Evolutionary conservation across 2,797 vertebrate genomes (phyloP).

Genomic region (Myotis pilosus): DNA sequence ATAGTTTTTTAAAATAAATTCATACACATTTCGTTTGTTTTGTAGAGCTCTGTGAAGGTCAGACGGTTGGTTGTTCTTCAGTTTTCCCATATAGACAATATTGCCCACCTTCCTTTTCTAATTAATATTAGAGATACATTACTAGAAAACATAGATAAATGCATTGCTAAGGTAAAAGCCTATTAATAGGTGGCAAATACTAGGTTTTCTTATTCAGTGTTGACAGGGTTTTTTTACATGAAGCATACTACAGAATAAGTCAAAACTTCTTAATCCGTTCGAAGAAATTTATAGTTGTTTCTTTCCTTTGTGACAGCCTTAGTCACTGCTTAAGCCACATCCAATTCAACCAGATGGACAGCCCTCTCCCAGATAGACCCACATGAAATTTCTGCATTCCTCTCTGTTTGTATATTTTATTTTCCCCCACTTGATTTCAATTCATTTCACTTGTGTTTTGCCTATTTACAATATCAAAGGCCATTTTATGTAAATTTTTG

Average conservation of each 20-base stretch:
- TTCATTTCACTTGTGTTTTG: not conserved
- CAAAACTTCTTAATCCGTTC: not conserved
- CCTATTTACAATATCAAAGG: not conserved
- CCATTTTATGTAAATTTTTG: not conserved
- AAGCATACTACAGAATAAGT: not conserved
- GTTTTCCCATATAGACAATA: not conserved
- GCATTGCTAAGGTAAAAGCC: not conserved
- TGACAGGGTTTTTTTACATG: not conserved
- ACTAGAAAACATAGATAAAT: not conserved
- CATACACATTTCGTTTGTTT: not conserved
- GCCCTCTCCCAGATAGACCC: not conserved
- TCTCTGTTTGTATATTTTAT: not conserved
- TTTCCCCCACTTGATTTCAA: not conserved
- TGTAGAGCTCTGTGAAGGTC: not conserved
- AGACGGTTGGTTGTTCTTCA: not conserved
- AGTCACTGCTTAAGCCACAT: not conserved
- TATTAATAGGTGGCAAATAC: not conserved
- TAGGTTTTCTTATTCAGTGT: not conserved
- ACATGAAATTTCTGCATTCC: not conserved
- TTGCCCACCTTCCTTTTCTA: not conserved
- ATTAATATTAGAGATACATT: not conserved
- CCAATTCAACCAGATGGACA: not conserved
- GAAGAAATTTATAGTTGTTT: not conserved
- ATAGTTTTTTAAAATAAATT: not conserved
- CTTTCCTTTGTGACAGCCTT: not conserved